Conservation (phyloP, 2,888 invertebrate genomes). For the Drosophila nr. perissopoda region DNA sequence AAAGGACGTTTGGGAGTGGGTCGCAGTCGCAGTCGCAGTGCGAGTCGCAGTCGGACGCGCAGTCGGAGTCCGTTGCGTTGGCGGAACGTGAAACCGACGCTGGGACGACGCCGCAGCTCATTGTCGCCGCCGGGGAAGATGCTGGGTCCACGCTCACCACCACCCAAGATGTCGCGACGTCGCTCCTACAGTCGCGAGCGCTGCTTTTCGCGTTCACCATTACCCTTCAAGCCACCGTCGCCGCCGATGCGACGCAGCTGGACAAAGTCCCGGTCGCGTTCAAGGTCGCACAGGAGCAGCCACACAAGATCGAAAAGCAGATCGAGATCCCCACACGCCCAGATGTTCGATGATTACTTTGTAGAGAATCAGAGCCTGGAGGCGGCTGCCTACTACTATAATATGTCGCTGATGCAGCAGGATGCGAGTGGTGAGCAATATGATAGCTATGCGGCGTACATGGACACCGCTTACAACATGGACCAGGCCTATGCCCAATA, state of each 20-base stretch:
- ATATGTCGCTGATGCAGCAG: conserved; percentile 70
- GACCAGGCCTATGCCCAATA: conserved; percentile 75
- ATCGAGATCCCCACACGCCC: conserved; percentile 48
- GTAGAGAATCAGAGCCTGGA: conserved; percentile 54
- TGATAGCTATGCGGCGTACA: conserved; percentile 69
- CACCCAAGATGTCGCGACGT: conserved; percentile 58
- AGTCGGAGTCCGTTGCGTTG: conserved; percentile 78
- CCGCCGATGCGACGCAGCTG: conserved; percentile 83
- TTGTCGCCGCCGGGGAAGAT: conserved; percentile 54
- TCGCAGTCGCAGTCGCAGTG: conserved; percentile 73
- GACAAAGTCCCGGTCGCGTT: conserved; percentile 64
- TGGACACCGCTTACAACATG: conserved; percentile 68
- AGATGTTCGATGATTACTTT: conserved; percentile 64
- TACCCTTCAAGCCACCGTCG: conserved; percentile 83
- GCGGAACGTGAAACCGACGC: conserved; percentile 39
- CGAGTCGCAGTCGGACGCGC: conserved; percentile 74
- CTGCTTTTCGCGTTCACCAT: conserved; percentile 81
- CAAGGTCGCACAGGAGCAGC: conserved; percentile 35
- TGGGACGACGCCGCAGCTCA: conserved; percentile 64
- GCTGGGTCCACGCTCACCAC: conserved; percentile 71
- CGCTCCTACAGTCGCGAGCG: conserved; percentile 78
- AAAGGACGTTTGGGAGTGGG: conserved; percentile 34
- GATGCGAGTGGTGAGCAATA: conserved; percentile 65
- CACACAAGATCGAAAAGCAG: conserved; percentile 33
- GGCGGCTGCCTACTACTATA: conserved; percentile 80